These are phyloP conservation scores for Drosophila bocki DNA, from an alignment of 1,140 invertebrate genomes.

Conservation along the genomic window DNA sequence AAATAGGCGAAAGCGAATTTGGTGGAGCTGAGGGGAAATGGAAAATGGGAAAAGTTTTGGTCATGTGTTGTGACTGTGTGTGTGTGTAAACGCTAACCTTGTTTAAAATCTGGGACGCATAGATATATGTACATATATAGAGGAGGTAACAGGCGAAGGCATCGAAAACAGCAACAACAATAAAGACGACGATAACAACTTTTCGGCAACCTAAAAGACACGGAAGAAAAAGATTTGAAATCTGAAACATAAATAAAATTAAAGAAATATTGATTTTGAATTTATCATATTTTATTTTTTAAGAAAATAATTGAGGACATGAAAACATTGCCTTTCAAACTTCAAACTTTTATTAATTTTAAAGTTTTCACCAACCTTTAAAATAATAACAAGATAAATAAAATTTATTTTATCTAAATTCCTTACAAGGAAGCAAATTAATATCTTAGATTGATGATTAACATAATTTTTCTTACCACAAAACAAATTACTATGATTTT, in stretches of 20 bases:
- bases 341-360: background rate
- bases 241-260: background rate
- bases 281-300: background rate
- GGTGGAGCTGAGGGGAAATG: slow-evolving; percentile 31
- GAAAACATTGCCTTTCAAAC: background rate
- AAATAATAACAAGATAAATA: too few relatives aligned
- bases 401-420: too few relatives aligned
- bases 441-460: background rate
- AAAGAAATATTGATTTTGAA: background rate
- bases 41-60: slow-evolving; percentile 55
- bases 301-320: background rate
- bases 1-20: slow-evolving; percentile 12
- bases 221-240: background rate
- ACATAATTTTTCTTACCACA: background rate
- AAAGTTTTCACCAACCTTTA: background rate
- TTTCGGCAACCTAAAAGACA: slow-evolving; percentile 2
- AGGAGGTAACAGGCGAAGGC: slow-evolving; percentile 23
- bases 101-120: slow-evolving; percentile 60
- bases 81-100: slow-evolving; percentile 39
- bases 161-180: slow-evolving; percentile 26
- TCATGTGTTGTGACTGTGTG: slow-evolving; percentile 29
- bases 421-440: too few relatives aligned
- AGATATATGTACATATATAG: slow-evolving; percentile 32
- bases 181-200: slow-evolving; percentile 26
- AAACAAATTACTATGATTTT: background rate